Percentiles rank a stretch among this genome's conserved stretches.
These are phyloP conservation scores for Pteropus rufus DNA, from an alignment of 2,797 vertebrate genomes.

Conservation along the genomic window DNA sequence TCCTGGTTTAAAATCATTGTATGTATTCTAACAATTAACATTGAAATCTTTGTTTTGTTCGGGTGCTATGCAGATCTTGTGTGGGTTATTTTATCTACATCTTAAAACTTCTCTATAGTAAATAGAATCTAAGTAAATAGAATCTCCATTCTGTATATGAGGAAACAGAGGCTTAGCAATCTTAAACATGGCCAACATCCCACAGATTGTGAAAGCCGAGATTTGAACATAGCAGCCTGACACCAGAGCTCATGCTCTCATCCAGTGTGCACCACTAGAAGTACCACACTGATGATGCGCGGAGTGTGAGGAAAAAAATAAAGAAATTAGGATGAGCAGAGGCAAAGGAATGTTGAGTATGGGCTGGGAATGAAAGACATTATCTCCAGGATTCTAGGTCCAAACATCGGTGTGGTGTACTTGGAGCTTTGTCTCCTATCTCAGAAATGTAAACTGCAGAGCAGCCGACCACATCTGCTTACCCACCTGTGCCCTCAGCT, in stretches of 20 bases:
- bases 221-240: not conserved
- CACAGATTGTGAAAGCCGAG: not conserved
- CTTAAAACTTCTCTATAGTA: not conserved
- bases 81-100: not conserved
- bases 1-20: not conserved
- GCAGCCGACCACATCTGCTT: not conserved
- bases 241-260: not conserved
- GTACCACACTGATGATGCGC: not conserved
- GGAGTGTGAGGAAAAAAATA: not conserved
- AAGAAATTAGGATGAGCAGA: not conserved
- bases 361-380: not conserved
- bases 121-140: not conserved
- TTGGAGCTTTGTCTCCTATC: not conserved
- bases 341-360: not conserved
- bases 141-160: not conserved
- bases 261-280: not conserved
- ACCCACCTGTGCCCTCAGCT: not conserved
- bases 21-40: not conserved
- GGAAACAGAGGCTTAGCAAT: not conserved
- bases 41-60: not conserved
- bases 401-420: not conserved
- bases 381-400: not conserved
- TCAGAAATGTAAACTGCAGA: not conserved
- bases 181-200: not conserved
- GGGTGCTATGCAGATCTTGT: not conserved